Conservation (phyloP, 2,797 vertebrate species). For the Tragelaphus eurycerus region DNA sequence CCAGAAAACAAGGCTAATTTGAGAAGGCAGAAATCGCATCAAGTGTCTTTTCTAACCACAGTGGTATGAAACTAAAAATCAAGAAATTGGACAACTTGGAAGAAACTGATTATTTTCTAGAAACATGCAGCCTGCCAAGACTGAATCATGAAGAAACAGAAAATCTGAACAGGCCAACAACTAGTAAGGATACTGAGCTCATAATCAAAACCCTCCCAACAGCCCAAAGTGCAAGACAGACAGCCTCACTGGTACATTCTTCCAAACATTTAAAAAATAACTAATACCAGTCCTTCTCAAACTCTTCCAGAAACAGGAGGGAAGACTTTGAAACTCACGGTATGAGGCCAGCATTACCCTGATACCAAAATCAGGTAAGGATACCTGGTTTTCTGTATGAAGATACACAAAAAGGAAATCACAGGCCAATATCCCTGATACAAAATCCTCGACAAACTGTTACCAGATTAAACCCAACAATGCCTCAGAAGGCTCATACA, state of each 20-base stretch:
- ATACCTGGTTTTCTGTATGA: neutral
- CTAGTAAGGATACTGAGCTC: accelerated
- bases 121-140: neutral
- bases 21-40: no score
- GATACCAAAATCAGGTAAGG: neutral
- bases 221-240: neutral
- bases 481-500: accelerated
- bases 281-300: neutral
- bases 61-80: neutral
- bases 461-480: neutral
- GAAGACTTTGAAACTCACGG: neutral
- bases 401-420: neutral
- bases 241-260: neutral
- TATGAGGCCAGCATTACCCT: accelerated
- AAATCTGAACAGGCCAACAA: neutral
- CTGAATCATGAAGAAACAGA: neutral
- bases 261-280: neutral
- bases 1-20: neutral
- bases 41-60: neutral
- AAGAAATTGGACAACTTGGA: neutral
- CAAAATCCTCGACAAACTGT: neutral
- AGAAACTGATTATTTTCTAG: neutral
- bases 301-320: neutral
- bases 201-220: neutral
- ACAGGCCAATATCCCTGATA: neutral